Conservation (phyloP, 2,797 vertebrate genomes). For the Sebastes matsubarae region DNA sequence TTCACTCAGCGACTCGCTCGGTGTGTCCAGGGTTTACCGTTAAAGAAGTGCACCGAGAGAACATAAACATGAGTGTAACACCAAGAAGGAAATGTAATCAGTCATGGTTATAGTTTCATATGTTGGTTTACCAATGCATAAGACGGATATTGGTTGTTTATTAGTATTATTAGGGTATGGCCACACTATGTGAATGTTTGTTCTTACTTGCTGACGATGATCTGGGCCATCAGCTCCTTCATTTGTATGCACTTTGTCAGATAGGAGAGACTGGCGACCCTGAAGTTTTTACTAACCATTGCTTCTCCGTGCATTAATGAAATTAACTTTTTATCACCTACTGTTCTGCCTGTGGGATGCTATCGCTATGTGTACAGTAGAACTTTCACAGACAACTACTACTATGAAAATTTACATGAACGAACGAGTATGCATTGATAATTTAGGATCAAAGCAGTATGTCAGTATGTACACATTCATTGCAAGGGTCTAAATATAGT, state of each 20-base stretch:
- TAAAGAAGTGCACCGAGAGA: neutral
- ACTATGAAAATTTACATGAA: neutral
- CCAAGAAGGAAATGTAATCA: neutral
- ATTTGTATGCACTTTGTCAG: neutral
- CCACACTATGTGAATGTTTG: neutral
- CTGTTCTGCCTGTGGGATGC: too few relatives aligned
- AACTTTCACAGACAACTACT: neutral
- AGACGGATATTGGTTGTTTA: neutral
- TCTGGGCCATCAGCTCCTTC: neutral
- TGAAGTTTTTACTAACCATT: neutral
- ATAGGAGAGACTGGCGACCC: too few relatives aligned
- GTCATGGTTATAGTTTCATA: neutral
- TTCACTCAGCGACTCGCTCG: slow-evolving; percentile 40
- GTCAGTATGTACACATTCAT: too few relatives aligned
- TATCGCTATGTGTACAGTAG: too few relatives aligned
- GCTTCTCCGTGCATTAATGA: too few relatives aligned
- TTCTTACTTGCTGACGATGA: neutral
- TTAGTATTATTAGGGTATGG: neutral
- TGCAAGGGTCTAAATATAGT: too few relatives aligned
- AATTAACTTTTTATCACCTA: too few relatives aligned
- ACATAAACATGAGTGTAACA: neutral
- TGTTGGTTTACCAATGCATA: neutral
- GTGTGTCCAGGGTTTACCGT: neutral
- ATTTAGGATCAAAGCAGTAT: too few relatives aligned
- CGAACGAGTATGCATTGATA: too few relatives aligned